A percentile compares a stretch with the other conserved stretches of the same genome.
These are phyloP conservation scores for Dolichallabes microphthalmus DNA, from an alignment of 2,113 vertebrate genomes.

Conservation along the genomic window DNA sequence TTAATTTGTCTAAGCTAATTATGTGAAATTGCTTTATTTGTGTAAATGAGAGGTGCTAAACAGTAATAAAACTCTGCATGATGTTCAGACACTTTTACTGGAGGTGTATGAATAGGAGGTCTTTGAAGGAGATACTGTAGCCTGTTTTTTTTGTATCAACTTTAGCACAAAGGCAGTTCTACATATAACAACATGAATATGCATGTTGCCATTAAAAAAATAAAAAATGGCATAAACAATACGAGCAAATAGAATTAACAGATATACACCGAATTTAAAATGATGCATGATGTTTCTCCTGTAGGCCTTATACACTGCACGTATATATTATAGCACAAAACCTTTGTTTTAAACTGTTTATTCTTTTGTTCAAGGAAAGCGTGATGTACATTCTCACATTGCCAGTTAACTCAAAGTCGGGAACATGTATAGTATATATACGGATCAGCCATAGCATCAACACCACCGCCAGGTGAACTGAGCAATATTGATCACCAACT, in stretches of 20 bases:
- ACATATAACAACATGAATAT: not conserved
- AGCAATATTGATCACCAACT: no score
- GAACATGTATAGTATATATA: no score
- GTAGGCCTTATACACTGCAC: not conserved
- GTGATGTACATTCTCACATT: not conserved
- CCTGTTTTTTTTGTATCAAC: not conserved
- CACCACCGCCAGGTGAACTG: no score
- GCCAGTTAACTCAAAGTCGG: not conserved
- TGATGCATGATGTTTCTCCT: not conserved
- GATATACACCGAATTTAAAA: not conserved
- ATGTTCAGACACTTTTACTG: not conserved
- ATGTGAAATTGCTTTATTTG: not conserved
- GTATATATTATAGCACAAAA: slow-evolving; percentile 3
- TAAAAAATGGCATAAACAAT: not conserved
- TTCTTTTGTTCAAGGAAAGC: not conserved
- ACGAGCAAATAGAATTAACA: not conserved
- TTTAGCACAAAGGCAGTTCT: not conserved
- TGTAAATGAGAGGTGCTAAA: not conserved
- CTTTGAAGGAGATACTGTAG: not conserved
- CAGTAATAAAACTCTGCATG: not conserved
- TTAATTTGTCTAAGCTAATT: not conserved
- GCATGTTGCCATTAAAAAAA: not conserved
- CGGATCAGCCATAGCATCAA: no score
- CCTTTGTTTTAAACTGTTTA: slow-evolving; percentile 9
- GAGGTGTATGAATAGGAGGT: not conserved